Conservation (phyloP, 1,140 invertebrate genomes). For the Onthophagus taurus region DNA sequence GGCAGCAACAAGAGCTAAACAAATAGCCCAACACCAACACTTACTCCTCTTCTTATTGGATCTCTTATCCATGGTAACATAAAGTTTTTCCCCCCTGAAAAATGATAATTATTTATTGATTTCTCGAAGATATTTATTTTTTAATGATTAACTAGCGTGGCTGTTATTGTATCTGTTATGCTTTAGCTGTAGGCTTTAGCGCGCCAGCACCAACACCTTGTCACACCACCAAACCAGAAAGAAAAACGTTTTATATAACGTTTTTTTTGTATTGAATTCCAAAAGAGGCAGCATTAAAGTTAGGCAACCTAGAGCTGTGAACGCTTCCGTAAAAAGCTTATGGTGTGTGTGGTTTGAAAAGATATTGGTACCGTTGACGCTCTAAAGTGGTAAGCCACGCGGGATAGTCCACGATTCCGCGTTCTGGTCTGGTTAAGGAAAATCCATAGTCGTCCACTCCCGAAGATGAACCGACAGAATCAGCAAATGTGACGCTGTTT, state of each 20-base stretch:
- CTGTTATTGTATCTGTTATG: not conserved
- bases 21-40: slow-evolving; percentile 55
- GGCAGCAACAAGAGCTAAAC: slow-evolving; percentile 48
- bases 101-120: slow-evolving; percentile 11
- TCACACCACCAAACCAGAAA: slow-evolving; percentile 23
- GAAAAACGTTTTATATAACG: too few species aligned
- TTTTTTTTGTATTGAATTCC: too few species aligned
- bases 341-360: slow-evolving; percentile 24
- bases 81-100: slow-evolving; percentile 71
- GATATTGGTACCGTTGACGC: slow-evolving; percentile 36
- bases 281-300: too few species aligned
- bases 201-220: slow-evolving; percentile 26
- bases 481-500: slow-evolving; percentile 37
- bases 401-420: slow-evolving; percentile 36
- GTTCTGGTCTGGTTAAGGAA: slow-evolving; percentile 30
- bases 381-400: slow-evolving; percentile 34
- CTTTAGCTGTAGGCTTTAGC: not conserved
- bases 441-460: slow-evolving; percentile 33
- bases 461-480: slow-evolving; percentile 26
- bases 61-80: slow-evolving; percentile 70
- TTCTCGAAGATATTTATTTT: not conserved
- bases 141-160: not conserved
- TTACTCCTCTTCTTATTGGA: slow-evolving; percentile 55
- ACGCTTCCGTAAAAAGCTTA: too few species aligned
- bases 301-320: too few species aligned